A percentile compares a stretch with the other conserved stretches of the same genome.
These are phyloP conservation scores for Spodoptera littoralis DNA, from an alignment of 2,888 invertebrate species.

Conservation along the genomic window DNA sequence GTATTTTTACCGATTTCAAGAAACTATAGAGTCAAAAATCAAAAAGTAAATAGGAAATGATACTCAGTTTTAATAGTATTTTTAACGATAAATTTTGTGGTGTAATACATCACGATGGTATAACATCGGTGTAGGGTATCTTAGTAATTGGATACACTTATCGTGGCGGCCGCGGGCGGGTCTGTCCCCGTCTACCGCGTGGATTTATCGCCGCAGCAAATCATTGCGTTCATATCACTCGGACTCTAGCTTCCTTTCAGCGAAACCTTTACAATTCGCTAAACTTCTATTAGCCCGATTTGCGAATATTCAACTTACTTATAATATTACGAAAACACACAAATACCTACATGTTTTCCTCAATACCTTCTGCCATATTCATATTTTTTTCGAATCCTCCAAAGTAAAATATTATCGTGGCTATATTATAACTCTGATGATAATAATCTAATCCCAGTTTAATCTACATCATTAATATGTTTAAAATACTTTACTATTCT, in stretches of 20 bases:
- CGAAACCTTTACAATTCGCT: slow-evolving; percentile 37
- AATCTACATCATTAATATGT: slow-evolving; percentile 28
- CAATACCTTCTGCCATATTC: too few species aligned
- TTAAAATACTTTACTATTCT: slow-evolving; percentile 9
- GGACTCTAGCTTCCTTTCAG: slow-evolving; percentile 57
- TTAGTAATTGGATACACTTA: slow-evolving; percentile 85
- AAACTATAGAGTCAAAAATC: too few species aligned
- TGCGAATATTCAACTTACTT: slow-evolving; percentile 30
- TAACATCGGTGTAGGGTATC: slow-evolving; percentile 75
- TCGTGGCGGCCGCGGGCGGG: slow-evolving; percentile 80
- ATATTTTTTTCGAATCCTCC: too few species aligned
- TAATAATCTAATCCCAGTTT: slow-evolving; percentile 10
- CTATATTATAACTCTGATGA: too few species aligned
- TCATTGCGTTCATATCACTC: slow-evolving; percentile 79
- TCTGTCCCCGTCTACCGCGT: slow-evolving; percentile 74
- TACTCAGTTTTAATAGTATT: slow-evolving; percentile 51
- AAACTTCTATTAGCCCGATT: slow-evolving; percentile 40
- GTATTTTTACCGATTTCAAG: too few species aligned
- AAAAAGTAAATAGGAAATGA: slow-evolving; percentile 14
- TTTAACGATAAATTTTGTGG: slow-evolving; percentile 64
- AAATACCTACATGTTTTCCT: slow-evolving; percentile 1
- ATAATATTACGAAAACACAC: slow-evolving; percentile 33
- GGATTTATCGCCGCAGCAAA: slow-evolving; percentile 82
- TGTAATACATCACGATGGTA: slow-evolving; percentile 68
- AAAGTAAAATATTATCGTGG: too few species aligned